Conservation (phyloP, 2,797 vertebrate genomes). For the Rhabdophis nuchalis region DNA sequence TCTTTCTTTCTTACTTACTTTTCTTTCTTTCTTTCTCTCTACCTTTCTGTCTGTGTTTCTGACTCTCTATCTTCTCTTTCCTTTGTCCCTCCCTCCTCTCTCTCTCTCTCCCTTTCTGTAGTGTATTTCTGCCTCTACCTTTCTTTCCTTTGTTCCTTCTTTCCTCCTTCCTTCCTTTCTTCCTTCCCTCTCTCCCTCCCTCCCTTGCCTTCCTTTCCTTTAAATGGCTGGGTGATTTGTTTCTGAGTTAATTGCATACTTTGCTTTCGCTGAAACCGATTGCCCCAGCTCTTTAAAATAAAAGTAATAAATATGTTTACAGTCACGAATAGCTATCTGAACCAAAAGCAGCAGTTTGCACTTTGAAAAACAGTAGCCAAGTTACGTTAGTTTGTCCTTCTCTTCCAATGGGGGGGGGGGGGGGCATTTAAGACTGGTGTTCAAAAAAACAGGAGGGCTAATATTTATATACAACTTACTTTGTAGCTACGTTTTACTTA, state of each 20-base stretch:
- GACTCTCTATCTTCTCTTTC: no score
- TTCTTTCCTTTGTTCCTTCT: neutral
- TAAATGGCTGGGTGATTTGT: neutral
- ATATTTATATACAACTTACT: neutral
- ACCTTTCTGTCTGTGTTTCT: no score
- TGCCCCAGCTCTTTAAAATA: neutral
- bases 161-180: neutral
- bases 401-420: neutral
- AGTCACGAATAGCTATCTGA: neutral
- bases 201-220: neutral
- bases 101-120: no score
- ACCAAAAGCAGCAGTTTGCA: neutral
- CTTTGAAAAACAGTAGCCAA: neutral
- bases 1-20: no score
- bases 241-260: neutral
- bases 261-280: neutral
- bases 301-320: neutral
- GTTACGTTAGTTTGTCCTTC: neutral
- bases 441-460: neutral
- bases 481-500: neutral
- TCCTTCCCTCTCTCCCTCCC: no score
- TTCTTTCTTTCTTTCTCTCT: no score
- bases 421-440: neutral
- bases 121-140: no score
- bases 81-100: no score